Evolutionary conservation across 2,113 vertebrate species (phyloP), one percentile per base, ranked within the genome.

Genomic region (Bettongia penicillata): DNA sequence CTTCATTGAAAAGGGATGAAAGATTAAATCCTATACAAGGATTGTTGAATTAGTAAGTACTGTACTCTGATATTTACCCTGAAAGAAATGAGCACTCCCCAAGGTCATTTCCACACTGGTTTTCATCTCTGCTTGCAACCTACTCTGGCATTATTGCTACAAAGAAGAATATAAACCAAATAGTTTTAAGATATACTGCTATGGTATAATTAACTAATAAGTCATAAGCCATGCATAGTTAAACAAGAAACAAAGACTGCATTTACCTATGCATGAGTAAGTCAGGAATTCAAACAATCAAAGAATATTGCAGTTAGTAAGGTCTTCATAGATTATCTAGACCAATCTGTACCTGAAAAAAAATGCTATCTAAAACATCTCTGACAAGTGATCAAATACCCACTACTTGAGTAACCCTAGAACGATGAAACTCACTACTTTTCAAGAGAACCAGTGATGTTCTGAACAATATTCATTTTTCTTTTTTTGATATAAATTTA

Each of bases 1-100:
- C 49, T 96, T 96, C 90, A 95, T 14, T 96, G 92, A 96, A 92
- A 94, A 95, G 52, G 43, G 37, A 93, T 93, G 55, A 55, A 92
- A 43, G 43, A 96, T 96, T 94, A 95, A 93, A 95, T 47, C 95
- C 84, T 91, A 53, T 51, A 89, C 43, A 93, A 94, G 4, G 48
- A 49, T 96, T 61, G 8, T 92, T 96, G 89, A 92, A 96, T 93
- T 92, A 94, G 68, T 93, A 16, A 94, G 11, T 16, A 10, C 24
- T 95, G 4, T 28, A 94, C 53, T 84, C 23, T 96, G 92, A 90
- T 24, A 94, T 97, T 96, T 96, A 26, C 49, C 26, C 51, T 8
- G 68, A 25, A 91, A 90, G 9, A 47, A 94, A 95, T 93, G 2
- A 90, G 0, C 51, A 91, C 24, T 93, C 96, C 89, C 11, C 28